A percentile compares a stretch with the other conserved stretches of the same genome.
Evolutionary conservation across 1,140 invertebrate species (phyloP).

Genomic region (Caenorhabditis tropicalis): DNA sequence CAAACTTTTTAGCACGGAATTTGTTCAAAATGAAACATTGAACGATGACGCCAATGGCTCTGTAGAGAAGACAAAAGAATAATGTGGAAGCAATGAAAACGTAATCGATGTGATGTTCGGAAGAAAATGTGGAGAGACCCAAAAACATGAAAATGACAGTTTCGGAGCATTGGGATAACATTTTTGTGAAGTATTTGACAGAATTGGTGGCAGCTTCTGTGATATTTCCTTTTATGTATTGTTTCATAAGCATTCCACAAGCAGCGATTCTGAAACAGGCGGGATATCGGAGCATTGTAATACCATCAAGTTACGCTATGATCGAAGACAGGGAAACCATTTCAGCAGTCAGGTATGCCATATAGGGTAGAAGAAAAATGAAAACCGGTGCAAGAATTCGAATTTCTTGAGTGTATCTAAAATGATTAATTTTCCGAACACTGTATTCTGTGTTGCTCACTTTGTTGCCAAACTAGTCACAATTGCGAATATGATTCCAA

Average conservation of each 20-base stretch:
- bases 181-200: conserved; percentile 97
- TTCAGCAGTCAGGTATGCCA: conserved; percentile 67
- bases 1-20: conserved; percentile 72
- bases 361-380: conserved; percentile 68
- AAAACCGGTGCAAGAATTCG: conserved; percentile 64
- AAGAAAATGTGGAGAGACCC: conserved; percentile 88
- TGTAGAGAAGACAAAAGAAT: conserved; percentile 89
- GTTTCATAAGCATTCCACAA: conserved; percentile 98
- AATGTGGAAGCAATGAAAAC: conserved; percentile 92
- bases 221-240: conserved; percentile 98
- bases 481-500: conserved; percentile 93
- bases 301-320: conserved; percentile 65
- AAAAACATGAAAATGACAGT: conserved; percentile 95
- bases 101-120: background rate
- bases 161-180: conserved; percentile 82
- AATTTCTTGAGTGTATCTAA: conserved; percentile 58
- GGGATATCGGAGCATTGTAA: background rate
- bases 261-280: conserved; percentile 83
- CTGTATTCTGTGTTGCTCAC: too few species aligned
- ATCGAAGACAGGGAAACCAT: conserved; percentile 68
- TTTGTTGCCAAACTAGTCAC: conserved; percentile 79
- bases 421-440: too few species aligned
- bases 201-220: conserved; percentile 95
- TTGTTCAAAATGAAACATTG: conserved; percentile 68
- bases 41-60: conserved; percentile 77